Conservation (phyloP, 2,797 vertebrate genomes). For the Adelosebastes latens region DNA sequence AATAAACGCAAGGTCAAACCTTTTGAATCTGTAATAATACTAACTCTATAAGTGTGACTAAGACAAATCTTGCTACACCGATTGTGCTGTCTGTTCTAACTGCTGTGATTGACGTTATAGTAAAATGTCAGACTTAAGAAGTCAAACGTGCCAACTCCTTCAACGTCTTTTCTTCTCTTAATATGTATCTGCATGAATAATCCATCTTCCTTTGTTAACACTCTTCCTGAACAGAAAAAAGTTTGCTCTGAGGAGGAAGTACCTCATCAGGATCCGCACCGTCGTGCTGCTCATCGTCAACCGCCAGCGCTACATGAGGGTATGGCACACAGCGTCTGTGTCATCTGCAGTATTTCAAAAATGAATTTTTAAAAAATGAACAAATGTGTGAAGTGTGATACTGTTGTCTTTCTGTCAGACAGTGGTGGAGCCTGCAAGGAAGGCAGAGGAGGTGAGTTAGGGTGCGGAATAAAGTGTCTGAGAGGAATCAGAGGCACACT, state of each 20-base stretch:
- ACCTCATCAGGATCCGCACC: slow-evolving; percentile 88
- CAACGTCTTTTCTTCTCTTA: not conserved
- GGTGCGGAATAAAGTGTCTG: not conserved
- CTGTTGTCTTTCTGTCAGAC: slow-evolving; percentile 75
- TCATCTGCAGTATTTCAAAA: not conserved
- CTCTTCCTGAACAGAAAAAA: slow-evolving; percentile 78
- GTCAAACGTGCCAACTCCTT: not conserved
- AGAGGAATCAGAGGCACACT: not conserved
- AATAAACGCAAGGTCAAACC: slow-evolving; percentile 38
- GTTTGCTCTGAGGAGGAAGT: slow-evolving; percentile 84
- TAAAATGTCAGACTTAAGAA: not conserved
- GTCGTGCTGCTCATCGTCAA: slow-evolving; percentile 86
- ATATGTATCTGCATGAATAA: slow-evolving; percentile 1
- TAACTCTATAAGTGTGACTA: not conserved
- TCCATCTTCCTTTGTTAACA: not conserved
- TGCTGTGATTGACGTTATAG: not conserved
- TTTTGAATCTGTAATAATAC: slow-evolving; percentile 21
- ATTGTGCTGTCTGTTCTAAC: not conserved
- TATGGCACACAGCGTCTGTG: slow-evolving; percentile 69
- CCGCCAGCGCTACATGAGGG: slow-evolving; percentile 91
- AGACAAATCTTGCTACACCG: not conserved
- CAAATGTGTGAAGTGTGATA: slow-evolving; percentile 55
- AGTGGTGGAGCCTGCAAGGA: slow-evolving; percentile 76
- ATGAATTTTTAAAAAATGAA: slow-evolving; percentile 7
- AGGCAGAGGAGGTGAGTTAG: slow-evolving; percentile 76